Base-by-base conservation (phyloP, 1,140 invertebrate genomes). In the Aphidius gifuensis region DNA sequence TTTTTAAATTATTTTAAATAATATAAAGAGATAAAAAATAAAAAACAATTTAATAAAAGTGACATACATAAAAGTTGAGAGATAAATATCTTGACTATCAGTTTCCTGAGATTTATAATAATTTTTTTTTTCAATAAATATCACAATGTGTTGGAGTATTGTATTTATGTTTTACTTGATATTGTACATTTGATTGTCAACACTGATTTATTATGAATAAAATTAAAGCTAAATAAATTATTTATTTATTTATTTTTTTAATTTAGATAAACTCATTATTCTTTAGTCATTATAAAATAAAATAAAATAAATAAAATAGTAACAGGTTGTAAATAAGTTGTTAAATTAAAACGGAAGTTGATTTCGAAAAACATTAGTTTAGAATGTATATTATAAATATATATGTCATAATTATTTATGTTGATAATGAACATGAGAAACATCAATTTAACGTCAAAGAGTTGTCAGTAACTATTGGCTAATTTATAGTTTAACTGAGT, bases 401-500 rank as follows among this genome's bases (percentile, higher is more conserved):
- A 78, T 77, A 78, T 72, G 72, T 67, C 63, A 67, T 67, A 55
- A 55, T 55, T 40, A 69, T 76, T 78, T 76, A 75, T 73, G 75
- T 74, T 75, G 73, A 73, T 72, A 67, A 67, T 70, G 66, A 68
- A 71, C 69, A 72, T 64, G 65, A 60, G 60, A 66, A 68, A 70
- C 72, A 77, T 75, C 73, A 71, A 73, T 76, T 79, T 75, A 77
- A 67, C 66, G 72, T 76, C 75, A 56, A 67, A 65, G 69, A 21
- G 55, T 40, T 61, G 42, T 32, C 23, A 32, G 16, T 56, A 42
- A 21, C 2, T 32, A 4, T 32, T 32, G 23, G 23, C 23, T 32
- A 32, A 32, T 32, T 32, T 32, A 32, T 32, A 32, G 23, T 32
- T 3, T 3, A 32, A 32, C 23, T 32, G 23, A 32, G 23, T 32